Percentiles rank a stretch among this genome's conserved stretches.
Evolutionary conservation across 2,888 invertebrate species (phyloP).

Genomic region (Sphinx pinastri): DNA sequence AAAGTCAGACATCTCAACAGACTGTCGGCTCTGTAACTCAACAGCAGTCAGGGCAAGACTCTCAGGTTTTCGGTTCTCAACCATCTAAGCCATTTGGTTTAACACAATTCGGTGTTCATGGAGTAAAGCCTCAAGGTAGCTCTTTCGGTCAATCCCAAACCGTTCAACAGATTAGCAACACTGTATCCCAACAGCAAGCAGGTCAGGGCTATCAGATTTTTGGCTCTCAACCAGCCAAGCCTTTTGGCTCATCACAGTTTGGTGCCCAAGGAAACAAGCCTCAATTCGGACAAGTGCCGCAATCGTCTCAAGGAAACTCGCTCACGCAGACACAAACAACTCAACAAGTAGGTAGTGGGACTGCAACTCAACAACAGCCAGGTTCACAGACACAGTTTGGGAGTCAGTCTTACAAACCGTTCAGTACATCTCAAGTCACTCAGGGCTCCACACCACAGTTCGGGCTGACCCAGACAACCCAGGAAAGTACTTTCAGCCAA

Average conservation of each 20-base stretch:
- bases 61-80: slow-evolving; percentile 33
- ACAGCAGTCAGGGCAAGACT: neutral
- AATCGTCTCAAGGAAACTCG: slow-evolving; percentile 1
- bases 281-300: slow-evolving; percentile 32
- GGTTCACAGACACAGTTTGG: slow-evolving; percentile 31
- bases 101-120: slow-evolving; percentile 38
- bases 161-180: neutral
- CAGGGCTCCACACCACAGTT: slow-evolving; percentile 28
- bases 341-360: slow-evolving; percentile 18
- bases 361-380: slow-evolving; percentile 14
- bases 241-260: slow-evolving; percentile 35
- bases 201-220: slow-evolving; percentile 22
- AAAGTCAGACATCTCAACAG: neutral
- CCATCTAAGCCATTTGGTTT: slow-evolving; percentile 33
- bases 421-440: slow-evolving; percentile 22
- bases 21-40: neutral
- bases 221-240: slow-evolving; percentile 36
- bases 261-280: slow-evolving; percentile 34
- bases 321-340: slow-evolving; percentile 26
- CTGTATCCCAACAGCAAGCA: neutral
- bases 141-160: neutral
- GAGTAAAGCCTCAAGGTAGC: slow-evolving; percentile 35
- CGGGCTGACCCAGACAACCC: slow-evolving; percentile 27
- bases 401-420: slow-evolving; percentile 31
- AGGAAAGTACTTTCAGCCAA: slow-evolving; percentile 22